Evolutionary conservation across 2,888 invertebrate genomes (phyloP).

Genomic region (Oscheius sp.): DNA sequence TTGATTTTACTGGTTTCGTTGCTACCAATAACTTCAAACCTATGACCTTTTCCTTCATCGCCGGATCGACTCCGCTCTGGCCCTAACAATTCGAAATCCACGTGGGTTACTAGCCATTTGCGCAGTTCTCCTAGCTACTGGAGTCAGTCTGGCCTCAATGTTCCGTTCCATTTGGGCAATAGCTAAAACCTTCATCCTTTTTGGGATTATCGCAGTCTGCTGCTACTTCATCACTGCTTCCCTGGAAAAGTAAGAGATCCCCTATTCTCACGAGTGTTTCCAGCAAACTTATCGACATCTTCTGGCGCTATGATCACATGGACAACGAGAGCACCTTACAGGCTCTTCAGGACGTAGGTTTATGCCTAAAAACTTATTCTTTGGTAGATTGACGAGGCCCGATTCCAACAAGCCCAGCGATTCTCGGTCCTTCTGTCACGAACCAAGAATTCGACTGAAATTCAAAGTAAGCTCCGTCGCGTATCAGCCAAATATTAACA

Average conservation of each 20-base stretch:
- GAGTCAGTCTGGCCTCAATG: too few relatives aligned
- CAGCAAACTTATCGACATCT: not conserved
- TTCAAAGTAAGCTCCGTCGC: not conserved
- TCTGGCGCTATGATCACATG: conserved; percentile 13
- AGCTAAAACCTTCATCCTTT: not conserved
- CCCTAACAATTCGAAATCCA: too few relatives aligned
- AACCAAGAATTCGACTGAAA: not conserved
- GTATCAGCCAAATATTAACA: not conserved
- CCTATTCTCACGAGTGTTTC: not conserved
- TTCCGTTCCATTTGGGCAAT: too few relatives aligned
- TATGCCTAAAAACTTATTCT: not conserved
- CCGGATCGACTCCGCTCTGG: too few relatives aligned
- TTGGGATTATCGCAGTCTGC: not conserved
- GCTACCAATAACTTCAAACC: too few relatives aligned
- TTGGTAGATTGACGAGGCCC: conserved; percentile 8
- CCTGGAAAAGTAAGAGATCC: not conserved
- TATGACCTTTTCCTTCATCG: too few relatives aligned
- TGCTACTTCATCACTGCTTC: not conserved
- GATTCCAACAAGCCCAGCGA: not conserved
- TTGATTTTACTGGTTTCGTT: too few relatives aligned
- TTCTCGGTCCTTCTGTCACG: not conserved
- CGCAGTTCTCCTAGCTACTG: too few relatives aligned
- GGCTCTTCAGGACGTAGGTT: not conserved
- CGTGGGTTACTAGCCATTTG: too few relatives aligned
- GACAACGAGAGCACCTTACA: conserved; percentile 6